These are phyloP conservation scores for Ennomos fuscantarius DNA, from an alignment of 2,888 invertebrate species.

Conservation along the genomic window DNA sequence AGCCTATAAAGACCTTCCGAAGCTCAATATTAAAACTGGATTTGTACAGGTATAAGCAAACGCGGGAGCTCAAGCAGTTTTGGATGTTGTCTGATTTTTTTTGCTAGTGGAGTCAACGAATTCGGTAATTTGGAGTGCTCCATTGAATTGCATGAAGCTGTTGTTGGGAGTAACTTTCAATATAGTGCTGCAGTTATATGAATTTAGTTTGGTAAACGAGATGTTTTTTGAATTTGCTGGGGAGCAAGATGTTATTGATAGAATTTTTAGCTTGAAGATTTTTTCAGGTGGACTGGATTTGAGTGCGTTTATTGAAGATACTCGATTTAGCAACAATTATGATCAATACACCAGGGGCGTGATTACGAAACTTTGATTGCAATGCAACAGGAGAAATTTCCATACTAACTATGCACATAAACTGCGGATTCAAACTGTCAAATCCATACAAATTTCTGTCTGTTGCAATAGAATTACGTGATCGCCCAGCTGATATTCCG, in stretches of 20 bases:
- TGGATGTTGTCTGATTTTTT: constrained; percentile 46
- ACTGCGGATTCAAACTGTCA: no score
- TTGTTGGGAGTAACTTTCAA: constrained; percentile 40
- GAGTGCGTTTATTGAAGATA: no score
- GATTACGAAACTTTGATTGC: no score
- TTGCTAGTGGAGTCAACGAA: constrained; percentile 51
- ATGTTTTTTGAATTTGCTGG: constrained; percentile 13
- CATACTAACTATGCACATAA: no score
- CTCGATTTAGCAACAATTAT: no score
- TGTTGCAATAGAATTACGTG: no score
- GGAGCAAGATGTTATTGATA: background rate
- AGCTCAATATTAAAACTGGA: constrained; percentile 15
- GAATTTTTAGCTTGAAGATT: no score
- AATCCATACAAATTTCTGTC: no score
- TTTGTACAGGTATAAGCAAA: constrained; percentile 7
- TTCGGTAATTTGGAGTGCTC: constrained; percentile 58
- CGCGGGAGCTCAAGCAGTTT: constrained; percentile 32
- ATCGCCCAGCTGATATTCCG: no score
- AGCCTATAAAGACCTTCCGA: constrained; percentile 39
- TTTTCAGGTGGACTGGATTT: no score
- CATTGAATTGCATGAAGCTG: constrained; percentile 52
- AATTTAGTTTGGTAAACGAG: constrained; percentile 18
- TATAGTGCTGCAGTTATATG: constrained; percentile 37
- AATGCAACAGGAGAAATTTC: no score
- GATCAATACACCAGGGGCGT: no score